Evolutionary conservation across 2,113 vertebrate genomes (phyloP).

Genomic region (Chaetops frenatus): DNA sequence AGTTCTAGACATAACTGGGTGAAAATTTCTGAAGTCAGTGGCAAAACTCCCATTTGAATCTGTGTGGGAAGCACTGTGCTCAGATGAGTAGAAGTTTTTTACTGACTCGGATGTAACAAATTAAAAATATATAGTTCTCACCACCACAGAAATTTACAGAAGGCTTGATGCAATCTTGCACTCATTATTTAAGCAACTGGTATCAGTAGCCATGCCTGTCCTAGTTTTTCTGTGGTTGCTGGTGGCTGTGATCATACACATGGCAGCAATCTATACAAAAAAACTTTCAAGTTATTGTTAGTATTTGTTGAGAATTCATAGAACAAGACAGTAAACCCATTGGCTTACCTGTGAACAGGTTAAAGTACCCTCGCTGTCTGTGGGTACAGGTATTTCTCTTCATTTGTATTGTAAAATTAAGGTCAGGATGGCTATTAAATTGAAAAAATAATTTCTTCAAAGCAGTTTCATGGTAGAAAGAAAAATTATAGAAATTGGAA

Average conservation of each 20-base stretch:
- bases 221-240: neutral
- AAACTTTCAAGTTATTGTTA: neutral
- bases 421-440: neutral
- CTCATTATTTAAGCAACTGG: neutral
- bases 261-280: neutral
- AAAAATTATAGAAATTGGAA: neutral
- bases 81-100: neutral
- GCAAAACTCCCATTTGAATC: neutral
- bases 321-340: neutral
- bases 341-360: neutral
- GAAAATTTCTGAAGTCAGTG: neutral
- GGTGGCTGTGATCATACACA: neutral
- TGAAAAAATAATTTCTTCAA: neutral
- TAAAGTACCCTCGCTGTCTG: neutral
- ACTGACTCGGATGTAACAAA: neutral
- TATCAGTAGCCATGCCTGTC: neutral
- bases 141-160: neutral
- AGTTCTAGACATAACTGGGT: neutral
- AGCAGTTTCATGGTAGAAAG: neutral
- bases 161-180: neutral
- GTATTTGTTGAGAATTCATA: neutral
- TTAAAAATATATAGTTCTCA: neutral
- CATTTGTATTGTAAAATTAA: neutral
- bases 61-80: neutral
- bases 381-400: neutral